These are phyloP conservation scores for Tribolium castaneum DNA, from an alignment of 1,140 invertebrate species.

Conservation along the genomic window DNA sequence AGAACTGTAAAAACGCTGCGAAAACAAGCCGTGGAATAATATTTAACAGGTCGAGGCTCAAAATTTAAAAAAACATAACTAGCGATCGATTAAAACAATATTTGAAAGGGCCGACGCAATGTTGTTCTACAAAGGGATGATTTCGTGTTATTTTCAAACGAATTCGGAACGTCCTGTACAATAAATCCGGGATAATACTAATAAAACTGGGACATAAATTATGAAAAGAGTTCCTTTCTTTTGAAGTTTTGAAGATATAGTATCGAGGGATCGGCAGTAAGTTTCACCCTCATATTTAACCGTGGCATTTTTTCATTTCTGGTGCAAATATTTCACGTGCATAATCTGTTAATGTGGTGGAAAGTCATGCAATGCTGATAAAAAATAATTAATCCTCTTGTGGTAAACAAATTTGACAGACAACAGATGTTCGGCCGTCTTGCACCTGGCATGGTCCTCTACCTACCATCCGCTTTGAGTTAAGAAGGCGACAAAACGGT, in stretches of 20 bases:
- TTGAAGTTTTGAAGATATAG: neutral
- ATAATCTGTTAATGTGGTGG: neutral
- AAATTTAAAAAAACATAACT: neutral
- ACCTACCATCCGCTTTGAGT: neutral
- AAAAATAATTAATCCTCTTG: neutral
- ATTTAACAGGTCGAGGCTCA: no score
- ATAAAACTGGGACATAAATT: neutral
- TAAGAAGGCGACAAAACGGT: neutral
- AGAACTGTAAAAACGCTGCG: no score
- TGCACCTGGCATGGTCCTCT: neutral
- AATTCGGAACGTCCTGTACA: neutral
- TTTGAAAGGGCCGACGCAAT: neutral
- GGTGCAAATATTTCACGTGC: no score
- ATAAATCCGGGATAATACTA: neutral
- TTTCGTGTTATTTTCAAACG: no score
- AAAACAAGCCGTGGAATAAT: no score
- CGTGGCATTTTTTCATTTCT: no score
- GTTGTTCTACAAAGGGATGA: neutral
- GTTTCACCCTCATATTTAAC: neutral
- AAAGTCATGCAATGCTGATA: neutral
- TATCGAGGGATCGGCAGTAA: neutral
- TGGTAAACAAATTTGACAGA: neutral
- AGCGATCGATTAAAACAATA: neutral
- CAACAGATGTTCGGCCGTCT: neutral
- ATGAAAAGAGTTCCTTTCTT: neutral